Evolutionary conservation across 2,113 vertebrate genomes (phyloP).

Genomic region (Riparia riparia): DNA sequence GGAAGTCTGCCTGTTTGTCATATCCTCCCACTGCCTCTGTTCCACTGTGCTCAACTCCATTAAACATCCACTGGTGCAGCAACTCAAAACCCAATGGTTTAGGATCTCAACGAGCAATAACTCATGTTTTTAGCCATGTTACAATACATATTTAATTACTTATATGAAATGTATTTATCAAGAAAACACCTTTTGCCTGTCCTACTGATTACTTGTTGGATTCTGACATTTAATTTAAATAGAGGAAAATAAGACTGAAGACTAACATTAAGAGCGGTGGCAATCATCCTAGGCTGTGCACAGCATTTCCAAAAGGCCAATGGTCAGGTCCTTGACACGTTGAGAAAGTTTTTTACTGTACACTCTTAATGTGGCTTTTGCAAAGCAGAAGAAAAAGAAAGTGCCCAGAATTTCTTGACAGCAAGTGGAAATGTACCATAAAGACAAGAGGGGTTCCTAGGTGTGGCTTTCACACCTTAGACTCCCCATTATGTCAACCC

Average conservation of each 20-base stretch:
- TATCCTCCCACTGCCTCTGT: background rate
- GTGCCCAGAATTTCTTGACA: background rate
- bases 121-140: background rate
- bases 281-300: background rate
- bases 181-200: background rate
- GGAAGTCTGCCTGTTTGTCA: background rate
- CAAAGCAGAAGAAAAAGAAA: background rate
- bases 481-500: background rate
- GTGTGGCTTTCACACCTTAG: background rate
- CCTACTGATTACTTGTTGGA: background rate
- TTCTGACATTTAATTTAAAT: background rate
- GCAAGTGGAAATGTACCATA: background rate
- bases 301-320: background rate
- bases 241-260: background rate
- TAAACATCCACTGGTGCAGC: background rate
- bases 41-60: background rate
- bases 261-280: background rate
- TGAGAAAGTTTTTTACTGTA: background rate
- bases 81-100: background rate
- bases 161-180: background rate
- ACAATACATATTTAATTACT: background rate
- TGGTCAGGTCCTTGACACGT: background rate
- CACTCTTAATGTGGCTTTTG: background rate
- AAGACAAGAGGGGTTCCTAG: background rate
- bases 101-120: background rate